phyloP scores from a whole-genome alignment of 1,140 invertebrate species.

The Lasaia peninsularis region DNA sequence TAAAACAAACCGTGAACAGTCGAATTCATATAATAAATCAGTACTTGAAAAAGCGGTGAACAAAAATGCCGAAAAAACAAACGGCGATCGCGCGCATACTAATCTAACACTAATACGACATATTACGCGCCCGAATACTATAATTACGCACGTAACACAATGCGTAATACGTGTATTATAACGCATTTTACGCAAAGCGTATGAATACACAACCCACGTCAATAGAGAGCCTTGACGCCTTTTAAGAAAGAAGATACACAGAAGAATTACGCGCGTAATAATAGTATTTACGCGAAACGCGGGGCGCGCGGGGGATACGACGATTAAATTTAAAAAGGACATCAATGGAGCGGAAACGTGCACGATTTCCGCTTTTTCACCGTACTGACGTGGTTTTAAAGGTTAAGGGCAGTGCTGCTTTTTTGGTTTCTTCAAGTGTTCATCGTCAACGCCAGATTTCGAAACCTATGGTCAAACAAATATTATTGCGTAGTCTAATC shows the following conservation, averaged over 20 bases:
- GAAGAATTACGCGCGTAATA: constrained; percentile 17
- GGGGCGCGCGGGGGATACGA: constrained; percentile 34
- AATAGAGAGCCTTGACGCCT: constrained; percentile 13
- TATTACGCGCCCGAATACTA: constrained; percentile 29
- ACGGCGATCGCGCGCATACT: constrained; percentile 47
- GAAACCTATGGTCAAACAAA: constrained; percentile 75
- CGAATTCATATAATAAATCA: constrained; percentile 50
- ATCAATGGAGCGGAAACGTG: constrained; percentile 30
- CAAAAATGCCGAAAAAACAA: constrained; percentile 41
- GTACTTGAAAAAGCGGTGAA: constrained; percentile 59
- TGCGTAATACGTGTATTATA: constrained; percentile 11
- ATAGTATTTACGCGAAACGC: constrained; percentile 22
- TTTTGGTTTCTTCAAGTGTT: constrained; percentile 90
- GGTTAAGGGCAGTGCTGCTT: constrained; percentile 82
- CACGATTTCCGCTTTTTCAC: constrained; percentile 55
- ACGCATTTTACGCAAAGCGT: constrained; percentile 2
- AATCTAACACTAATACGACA: constrained; percentile 42
- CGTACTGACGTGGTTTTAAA: constrained; percentile 65
- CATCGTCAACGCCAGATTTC: constrained; percentile 89
- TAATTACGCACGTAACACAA: constrained; percentile 19
- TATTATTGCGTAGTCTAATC: neutral
- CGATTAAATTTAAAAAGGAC: constrained; percentile 30
- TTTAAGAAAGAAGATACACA: constrained; percentile 15
- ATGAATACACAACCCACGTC: constrained; percentile 18
- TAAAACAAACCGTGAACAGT: constrained; percentile 21